Evolutionary conservation across 2,797 vertebrate species (phyloP), one percentile per base, ranked within the genome.

Genomic region (Alosa sapidissima): DNA sequence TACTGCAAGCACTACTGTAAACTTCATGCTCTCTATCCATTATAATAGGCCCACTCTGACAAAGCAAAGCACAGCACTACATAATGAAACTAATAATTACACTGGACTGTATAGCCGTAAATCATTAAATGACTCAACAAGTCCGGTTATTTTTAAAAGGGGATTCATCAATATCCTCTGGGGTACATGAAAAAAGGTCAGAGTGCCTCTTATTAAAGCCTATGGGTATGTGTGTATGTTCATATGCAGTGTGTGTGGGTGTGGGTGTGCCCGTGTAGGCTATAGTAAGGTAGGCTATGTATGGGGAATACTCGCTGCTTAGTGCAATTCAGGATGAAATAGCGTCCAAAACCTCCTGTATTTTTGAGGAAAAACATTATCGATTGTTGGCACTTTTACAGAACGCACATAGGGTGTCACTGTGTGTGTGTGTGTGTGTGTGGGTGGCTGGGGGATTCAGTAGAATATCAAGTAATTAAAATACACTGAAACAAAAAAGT

Each of bases 101-200:
- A 91, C 90, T 88, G 89, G 91, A 87, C 86, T 93, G 93, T 93
- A 94, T 93, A 93, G 94, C 93, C 93, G 93, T 95, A 93, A 94
- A 95, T 95, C 93, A 95, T 93, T 93, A 92, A 94, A 93, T 94
- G 93, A 93, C 93, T 93, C 92, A 92, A 93, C 90, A 93, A 93
- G 91, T 89, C 91, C 85, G 93, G 93, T 94, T 94, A 94, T 95
- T 94, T 95, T 95, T 94, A 94, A 95, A 95, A 89, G 89, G 88
- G 91, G 91, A 94, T 95, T 94, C 92, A 95, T 95, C 93, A 94
- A 94, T 95, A 94, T 94, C 94, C 93, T 95, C 93, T 88, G 90
- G 93, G 93, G 93, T 92, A 90, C 88, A 90, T 84, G 82, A 90
- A 92, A 91, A 95, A 95, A 95, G 94, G 93, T 95, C 93, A 93